Conservation (phyloP, 2,888 invertebrate species). For the Petrophora chlorosata region DNA sequence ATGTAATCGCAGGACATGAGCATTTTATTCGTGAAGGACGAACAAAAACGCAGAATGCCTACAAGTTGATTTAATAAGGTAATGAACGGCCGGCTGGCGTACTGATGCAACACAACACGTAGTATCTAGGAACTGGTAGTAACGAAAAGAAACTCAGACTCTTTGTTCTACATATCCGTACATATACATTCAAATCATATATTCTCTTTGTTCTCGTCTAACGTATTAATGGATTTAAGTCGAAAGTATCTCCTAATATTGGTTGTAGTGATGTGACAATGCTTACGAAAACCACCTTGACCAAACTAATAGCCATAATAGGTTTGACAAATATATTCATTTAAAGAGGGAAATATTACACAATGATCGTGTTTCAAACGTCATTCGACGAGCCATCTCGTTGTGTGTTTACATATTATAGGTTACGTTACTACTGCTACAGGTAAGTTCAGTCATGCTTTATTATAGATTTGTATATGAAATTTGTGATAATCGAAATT, state of each 20-base stretch:
- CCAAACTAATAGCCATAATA: conserved; percentile 70
- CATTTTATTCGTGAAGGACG: conserved; percentile 68
- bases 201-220: conserved; percentile 25
- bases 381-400: conserved; percentile 42
- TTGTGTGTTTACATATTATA: conserved; percentile 44
- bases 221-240: conserved; percentile 34
- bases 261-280: conserved; percentile 55
- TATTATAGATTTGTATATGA: too few species aligned
- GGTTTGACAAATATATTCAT: conserved; percentile 74
- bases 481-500: too few species aligned
- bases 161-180: conserved; percentile 46
- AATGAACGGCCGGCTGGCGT: conserved; percentile 39
- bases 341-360: conserved; percentile 63
- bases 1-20: conserved; percentile 56
- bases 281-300: conserved; percentile 76
- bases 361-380: conserved; percentile 63
- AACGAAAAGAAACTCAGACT: conserved; percentile 31
- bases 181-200: conserved; percentile 36
- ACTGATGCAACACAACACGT: conserved; percentile 43
- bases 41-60: conserved; percentile 62
- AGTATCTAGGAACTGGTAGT: conserved; percentile 34
- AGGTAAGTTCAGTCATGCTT: not conserved
- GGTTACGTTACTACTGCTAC: conserved; percentile 16
- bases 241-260: conserved; percentile 44
- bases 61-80: conserved; percentile 60